Percentiles rank a stretch among this genome's conserved stretches.
Evolutionary conservation across 2,888 invertebrate genomes (phyloP).

Genomic region (Biston stratarius): DNA sequence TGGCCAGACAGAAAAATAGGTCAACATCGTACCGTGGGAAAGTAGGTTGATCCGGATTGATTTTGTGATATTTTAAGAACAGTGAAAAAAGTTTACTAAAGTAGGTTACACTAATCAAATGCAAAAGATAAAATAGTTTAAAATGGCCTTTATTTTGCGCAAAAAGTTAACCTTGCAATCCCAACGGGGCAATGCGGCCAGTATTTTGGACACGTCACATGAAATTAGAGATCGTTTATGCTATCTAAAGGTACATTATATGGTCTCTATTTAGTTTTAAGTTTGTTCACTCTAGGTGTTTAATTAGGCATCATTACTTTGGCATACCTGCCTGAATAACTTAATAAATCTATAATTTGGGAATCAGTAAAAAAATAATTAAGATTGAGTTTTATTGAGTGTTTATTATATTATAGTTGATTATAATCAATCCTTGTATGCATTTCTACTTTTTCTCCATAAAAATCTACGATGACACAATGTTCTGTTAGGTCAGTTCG

Average conservation of each 20-base stretch:
- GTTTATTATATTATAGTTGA: neutral
- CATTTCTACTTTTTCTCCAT: neutral
- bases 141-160: too few species aligned
- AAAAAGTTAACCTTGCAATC: too few species aligned
- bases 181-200: too few species aligned
- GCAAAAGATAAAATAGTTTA: neutral
- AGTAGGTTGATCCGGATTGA: slow-evolving; percentile 21
- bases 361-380: too few species aligned
- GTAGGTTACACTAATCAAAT: neutral
- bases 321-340: neutral
- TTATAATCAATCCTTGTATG: neutral
- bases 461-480: neutral
- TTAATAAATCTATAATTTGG: too few species aligned
- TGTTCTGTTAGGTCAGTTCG: neutral
- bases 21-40: slow-evolving; percentile 26
- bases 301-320: neutral
- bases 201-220: too few species aligned
- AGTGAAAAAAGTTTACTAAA: neutral
- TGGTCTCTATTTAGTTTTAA: too few species aligned
- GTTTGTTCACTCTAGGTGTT: too few species aligned
- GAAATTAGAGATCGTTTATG: too few species aligned
- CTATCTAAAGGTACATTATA: too few species aligned
- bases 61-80: slow-evolving; percentile 22
- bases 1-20: slow-evolving; percentile 26
- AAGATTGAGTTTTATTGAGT: too few species aligned